Base-by-base conservation (phyloP, 2,113 vertebrate genomes). In the Hyperopisus bebe region DNA sequence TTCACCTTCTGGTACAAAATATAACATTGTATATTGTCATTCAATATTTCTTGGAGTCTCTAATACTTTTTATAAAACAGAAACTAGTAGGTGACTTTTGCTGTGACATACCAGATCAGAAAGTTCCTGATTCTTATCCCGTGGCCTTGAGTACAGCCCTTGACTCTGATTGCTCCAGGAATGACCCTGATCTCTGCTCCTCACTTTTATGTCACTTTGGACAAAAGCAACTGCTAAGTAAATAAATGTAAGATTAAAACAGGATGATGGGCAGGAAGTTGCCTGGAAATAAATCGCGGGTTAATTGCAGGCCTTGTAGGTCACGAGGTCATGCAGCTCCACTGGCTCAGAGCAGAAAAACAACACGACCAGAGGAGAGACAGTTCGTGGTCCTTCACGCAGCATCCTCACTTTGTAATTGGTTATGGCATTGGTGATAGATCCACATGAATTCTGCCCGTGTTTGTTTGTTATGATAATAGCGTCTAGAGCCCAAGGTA, bases 391-490 rank as follows among this genome's bases (percentile, higher is more conserved):
- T 35, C 42, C 62, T 77, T 88, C 44, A 74, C 47, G 62, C 66
- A 88, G 58, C 88, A 77, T 70, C 66, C 35, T 62, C 46, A 31
- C 24, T 77, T 50, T 50, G 24, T 88, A 88, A 88, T 88, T 88
- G 88, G n/a, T 27, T 48, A 27, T 48, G 88, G 62, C 88, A 50
- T 77, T 77, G 62, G 62, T 47, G 15, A 70, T 82, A 66, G 89
- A 84, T 89, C 83, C 83, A 83, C 80, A 89, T 89, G 88, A 50
- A 47, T 58, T 58, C 47, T 85, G 39, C 39, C 51, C 27, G 39
- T 84, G 48, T 89, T 42, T 89, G 66, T 89, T 89, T 82, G 88
- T 74, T 88, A 88, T 88, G 88, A 77, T 77, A 50, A 77, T 77
- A 88, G 66, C 31, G 70, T 85, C 88, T 89, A 51, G 35, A 89